phyloP scores from a whole-genome alignment of 2,888 invertebrate genomes.

The Apamea sordens region DNA sequence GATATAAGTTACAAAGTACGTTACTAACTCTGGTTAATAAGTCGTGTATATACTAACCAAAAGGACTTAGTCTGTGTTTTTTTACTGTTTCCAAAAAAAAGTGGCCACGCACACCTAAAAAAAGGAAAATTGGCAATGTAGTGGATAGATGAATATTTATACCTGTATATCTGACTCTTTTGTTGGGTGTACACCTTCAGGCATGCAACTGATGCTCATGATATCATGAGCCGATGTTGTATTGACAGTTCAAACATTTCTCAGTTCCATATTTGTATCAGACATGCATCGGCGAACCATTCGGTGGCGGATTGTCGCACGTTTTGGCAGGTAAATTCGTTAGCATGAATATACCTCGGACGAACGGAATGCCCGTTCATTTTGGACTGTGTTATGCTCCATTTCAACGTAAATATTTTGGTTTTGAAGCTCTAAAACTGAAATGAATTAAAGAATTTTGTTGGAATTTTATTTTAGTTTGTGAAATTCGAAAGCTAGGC shows the following conservation, averaged over 20 bases:
- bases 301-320: slow-evolving; percentile 52
- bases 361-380: slow-evolving; percentile 20
- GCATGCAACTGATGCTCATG: slow-evolving; percentile 17
- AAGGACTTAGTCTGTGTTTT: not conserved
- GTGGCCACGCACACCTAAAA: no score
- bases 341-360: slow-evolving; percentile 50
- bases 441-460: slow-evolving; percentile 6
- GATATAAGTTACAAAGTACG: not conserved
- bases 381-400: slow-evolving; percentile 8
- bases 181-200: slow-evolving; percentile 27
- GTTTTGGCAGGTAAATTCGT: slow-evolving; percentile 66
- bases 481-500: not conserved
- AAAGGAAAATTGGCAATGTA: not conserved
- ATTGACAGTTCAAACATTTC: slow-evolving; percentile 62
- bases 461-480: slow-evolving; percentile 12
- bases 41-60: not conserved
- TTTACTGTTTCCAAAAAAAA: not conserved
- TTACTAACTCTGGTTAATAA: not conserved
- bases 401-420: slow-evolving; percentile 23
- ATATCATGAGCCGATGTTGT: slow-evolving; percentile 30
- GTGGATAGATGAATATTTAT: not conserved
- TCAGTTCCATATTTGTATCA: slow-evolving; percentile 69
- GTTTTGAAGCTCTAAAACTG: slow-evolving; percentile 8
- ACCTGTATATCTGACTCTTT: not conserved
- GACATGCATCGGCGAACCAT: slow-evolving; percentile 63